Evolutionary conservation across 2,888 invertebrate species (phyloP), one percentile per base, ranked within the genome.

Genomic region (Drosophila limbata): DNA sequence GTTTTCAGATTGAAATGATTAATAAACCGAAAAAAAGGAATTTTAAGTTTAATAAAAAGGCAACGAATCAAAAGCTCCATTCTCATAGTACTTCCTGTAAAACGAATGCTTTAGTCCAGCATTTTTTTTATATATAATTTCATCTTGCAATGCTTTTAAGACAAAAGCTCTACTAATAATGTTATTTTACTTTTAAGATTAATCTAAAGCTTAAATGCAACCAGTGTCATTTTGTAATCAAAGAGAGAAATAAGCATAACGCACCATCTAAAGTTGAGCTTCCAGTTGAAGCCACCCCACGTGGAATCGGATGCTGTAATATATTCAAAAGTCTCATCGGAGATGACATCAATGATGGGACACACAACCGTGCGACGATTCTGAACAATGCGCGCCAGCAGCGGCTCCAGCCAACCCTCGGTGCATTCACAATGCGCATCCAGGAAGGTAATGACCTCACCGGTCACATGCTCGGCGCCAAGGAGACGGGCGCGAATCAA

Each of bases 231-330:
- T n/a, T 8, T 19, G 10, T 35, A 33, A 17, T 19, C n/a, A 8
- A 40, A 1, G 17, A 17, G 10, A 40, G 13, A 25, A 4, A 25
- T n/a, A 8, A 15, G 1, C 2, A 15, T 15, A 15, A 25, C 62
- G 17, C 15, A 97, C 98, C 98, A 99, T 94, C 99, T 95, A 93
- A 99, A 99, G 93, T 99, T 99, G 59, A 99, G 94, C 93, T 99
- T 99, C 99, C 99, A 99, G 93, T 99, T 99, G 93, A 99, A 99
- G 25, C 99, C 99, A 73, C 99, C 99, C 99, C 99, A 99, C 0
- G 99, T 99, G 96, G 98, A 98, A 92, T 99, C 99, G 1, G 98
- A 98, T 1, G 99, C 99, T 55, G 98, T 97, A 74, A 99, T 98
- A 93, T 99, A 99, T 93, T 99, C 99, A 93, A 99, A 99, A 4